Conservation (phyloP, 2,113 vertebrate genomes). For the Mustela nigripes region DNA sequence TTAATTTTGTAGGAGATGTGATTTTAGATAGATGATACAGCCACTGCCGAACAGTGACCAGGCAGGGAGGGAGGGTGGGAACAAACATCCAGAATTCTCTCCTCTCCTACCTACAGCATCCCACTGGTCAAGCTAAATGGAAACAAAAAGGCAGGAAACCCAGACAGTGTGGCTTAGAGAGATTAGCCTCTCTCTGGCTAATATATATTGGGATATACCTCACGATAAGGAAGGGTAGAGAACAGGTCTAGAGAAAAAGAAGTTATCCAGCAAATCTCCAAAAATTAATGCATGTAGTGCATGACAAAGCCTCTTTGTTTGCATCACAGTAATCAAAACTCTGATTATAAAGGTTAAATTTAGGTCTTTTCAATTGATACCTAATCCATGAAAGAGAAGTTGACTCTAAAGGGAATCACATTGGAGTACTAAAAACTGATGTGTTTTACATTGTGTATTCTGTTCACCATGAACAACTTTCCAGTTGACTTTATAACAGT, state of each 20-base stretch:
- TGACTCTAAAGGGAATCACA: background rate
- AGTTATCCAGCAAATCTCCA: background rate
- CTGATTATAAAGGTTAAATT: background rate
- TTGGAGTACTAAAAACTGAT: background rate
- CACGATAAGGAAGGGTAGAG: accelerated
- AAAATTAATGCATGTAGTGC: background rate
- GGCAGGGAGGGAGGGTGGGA: background rate
- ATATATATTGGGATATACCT: too few species aligned
- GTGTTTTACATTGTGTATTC: background rate
- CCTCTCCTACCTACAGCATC: background rate
- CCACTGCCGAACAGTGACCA: background rate
- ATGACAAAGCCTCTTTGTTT: background rate
- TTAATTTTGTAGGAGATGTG: too few species aligned
- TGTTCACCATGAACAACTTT: background rate
- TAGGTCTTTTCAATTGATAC: background rate
- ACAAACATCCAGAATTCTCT: background rate
- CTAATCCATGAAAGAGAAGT: background rate
- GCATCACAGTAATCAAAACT: background rate
- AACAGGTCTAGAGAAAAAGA: background rate
- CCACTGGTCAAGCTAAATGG: background rate
- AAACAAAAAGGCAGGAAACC: background rate
- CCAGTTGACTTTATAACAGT: background rate
- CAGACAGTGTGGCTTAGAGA: background rate
- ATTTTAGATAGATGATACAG: background rate
- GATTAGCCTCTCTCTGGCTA: background rate